These are phyloP conservation scores for Pristiophorus japonicus DNA, from an alignment of 2,113 vertebrate species.

Conservation along the genomic window DNA sequence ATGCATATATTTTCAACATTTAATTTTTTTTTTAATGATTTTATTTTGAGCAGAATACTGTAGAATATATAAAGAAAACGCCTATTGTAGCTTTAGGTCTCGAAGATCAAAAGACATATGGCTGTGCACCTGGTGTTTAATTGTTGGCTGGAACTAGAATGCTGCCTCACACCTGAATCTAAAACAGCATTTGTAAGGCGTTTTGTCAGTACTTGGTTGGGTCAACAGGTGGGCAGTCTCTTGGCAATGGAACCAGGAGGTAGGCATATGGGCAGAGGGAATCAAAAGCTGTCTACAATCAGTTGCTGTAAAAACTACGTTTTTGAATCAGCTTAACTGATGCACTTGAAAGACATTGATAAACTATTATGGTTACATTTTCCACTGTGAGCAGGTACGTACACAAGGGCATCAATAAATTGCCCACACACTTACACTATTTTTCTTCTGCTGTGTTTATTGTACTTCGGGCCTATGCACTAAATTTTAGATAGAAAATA, in stretches of 20 bases:
- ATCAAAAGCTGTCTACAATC: background rate
- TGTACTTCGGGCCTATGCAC: background rate
- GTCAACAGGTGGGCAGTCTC: background rate
- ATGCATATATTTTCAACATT: no score
- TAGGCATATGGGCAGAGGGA: background rate
- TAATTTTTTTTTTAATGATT: no score
- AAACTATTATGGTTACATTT: background rate
- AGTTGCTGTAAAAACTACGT: background rate
- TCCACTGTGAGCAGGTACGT: background rate
- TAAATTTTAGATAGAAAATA: background rate
- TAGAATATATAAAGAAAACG: no score
- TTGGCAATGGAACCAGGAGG: background rate
- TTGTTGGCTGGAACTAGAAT: background rate
- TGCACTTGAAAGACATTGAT: background rate
- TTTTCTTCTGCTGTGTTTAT: background rate
- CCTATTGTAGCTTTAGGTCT: no score
- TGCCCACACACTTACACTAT: background rate
- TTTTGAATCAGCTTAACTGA: background rate
- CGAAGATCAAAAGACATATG: no score
- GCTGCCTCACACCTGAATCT: background rate
- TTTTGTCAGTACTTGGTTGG: background rate
- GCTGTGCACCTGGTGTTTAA: background rate
- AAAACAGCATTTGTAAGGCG: background rate
- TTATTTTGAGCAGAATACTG: no score
- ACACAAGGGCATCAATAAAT: background rate